Evolutionary conservation across 2,797 vertebrate species (phyloP).

Genomic region (Bovichtus variegatus): DNA sequence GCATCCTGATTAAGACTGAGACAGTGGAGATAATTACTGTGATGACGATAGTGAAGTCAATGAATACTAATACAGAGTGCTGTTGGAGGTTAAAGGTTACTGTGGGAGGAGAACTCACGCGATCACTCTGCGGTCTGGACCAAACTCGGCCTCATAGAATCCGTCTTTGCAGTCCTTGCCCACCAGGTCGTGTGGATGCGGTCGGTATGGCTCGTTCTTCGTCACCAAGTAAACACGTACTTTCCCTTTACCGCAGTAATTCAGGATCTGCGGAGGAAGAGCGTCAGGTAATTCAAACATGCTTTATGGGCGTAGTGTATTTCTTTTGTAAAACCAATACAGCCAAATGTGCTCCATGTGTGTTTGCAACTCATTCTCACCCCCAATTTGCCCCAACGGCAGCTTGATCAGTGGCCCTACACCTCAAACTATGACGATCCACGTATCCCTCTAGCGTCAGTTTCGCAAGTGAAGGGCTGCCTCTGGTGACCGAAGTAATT

Average conservation of each 20-base stretch:
- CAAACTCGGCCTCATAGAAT: constrained; percentile 97
- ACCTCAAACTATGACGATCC: too few species aligned
- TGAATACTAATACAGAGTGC: background rate
- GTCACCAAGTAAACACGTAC: constrained; percentile 95
- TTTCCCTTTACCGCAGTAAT: constrained; percentile 92
- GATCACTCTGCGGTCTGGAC: constrained; percentile 93
- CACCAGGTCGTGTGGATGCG: constrained; percentile 97
- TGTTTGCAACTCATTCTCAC: too few species aligned
- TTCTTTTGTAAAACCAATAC: background rate
- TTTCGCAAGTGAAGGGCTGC: too few species aligned
- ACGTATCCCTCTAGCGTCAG: too few species aligned
- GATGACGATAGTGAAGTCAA: background rate
- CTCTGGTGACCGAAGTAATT: too few species aligned
- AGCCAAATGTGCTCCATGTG: background rate
- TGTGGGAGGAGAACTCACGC: constrained; percentile 88
- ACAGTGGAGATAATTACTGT: background rate
- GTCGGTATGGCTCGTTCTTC: constrained; percentile 94
- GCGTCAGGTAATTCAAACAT: background rate
- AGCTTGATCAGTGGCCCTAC: too few species aligned
- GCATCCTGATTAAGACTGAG: constrained; percentile 17
- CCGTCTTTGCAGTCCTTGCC: constrained; percentile 98
- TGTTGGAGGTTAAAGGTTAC: background rate
- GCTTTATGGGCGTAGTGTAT: background rate
- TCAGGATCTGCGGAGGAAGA: constrained; percentile 86
- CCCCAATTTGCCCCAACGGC: too few species aligned